Evolutionary conservation across 2,888 invertebrate genomes (phyloP).

Genomic region (Muschampia plurimacula): DNA sequence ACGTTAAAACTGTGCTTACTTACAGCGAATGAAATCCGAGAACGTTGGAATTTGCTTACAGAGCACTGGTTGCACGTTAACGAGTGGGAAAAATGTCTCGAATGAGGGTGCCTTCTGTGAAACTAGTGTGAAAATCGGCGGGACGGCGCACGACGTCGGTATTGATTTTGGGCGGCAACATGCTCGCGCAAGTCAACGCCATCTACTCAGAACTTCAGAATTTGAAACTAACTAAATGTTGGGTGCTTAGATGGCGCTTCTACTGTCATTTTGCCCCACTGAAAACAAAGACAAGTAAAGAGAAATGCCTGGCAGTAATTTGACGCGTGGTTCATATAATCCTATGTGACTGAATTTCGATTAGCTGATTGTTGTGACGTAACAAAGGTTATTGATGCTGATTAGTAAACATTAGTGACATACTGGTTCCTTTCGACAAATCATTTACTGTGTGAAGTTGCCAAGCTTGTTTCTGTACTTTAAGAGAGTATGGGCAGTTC

Average conservation of each 20-base stretch:
- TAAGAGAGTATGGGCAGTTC: too few species aligned
- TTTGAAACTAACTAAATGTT: conserved; percentile 43
- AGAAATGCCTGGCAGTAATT: too few species aligned
- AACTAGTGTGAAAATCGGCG: conserved; percentile 71
- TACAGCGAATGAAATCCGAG: conserved; percentile 61
- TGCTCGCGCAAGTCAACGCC: conserved; percentile 57
- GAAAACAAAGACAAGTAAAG: too few species aligned
- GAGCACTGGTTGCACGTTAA: conserved; percentile 69
- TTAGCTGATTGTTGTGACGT: too few species aligned
- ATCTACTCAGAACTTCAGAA: conserved; percentile 49
- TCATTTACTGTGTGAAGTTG: too few species aligned
- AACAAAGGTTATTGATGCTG: too few species aligned
- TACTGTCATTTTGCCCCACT: conserved; percentile 37
- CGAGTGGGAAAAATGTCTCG: conserved; percentile 67
- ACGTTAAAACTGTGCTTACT: conserved; percentile 63
- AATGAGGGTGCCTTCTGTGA: conserved; percentile 69
- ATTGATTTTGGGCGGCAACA: conserved; percentile 83
- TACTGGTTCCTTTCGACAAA: too few species aligned
- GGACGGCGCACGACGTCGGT: conserved; percentile 73
- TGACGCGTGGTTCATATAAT: too few species aligned
- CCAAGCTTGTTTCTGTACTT: too few species aligned
- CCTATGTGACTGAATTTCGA: too few species aligned
- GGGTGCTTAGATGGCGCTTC: conserved; percentile 24
- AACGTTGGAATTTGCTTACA: conserved; percentile 58
- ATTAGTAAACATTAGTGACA: too few species aligned